Evolutionary conservation across 2,797 vertebrate species (phyloP), one percentile per base, ranked within the genome.

Genomic region (Odontamblyopus rebecca): DNA sequence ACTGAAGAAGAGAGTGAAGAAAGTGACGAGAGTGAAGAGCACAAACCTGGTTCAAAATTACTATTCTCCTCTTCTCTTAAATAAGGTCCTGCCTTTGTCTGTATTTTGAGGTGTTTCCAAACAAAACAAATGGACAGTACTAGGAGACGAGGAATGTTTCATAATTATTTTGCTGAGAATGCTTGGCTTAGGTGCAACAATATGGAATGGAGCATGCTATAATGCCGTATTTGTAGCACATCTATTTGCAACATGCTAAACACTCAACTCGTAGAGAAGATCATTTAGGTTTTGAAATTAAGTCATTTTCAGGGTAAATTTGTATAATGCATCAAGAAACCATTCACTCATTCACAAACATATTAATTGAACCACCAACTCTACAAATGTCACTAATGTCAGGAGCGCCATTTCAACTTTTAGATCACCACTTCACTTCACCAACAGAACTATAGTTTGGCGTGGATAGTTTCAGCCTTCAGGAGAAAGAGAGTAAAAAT

Each of bases 31-130:
- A 60, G 48, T 73, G 66, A 61, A 78, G 75, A 82, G 74, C 72
- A 74, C 61, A 69, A 79, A 76, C 67, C 72, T 68, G 62, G 66
- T 62, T 75, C 72, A 77, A 72, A 73, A 70, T 61, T 72, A 75
- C 74, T 66, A 48, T 56, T 64, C 73, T 35, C 50, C 68, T 23
- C 75, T 60, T 69, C 68, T 50, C 66, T 29, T 44, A 68, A 68
- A 29, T n/a, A 57, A 65, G 73, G 61, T 7, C 13, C 7, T 64
- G 56, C 62, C 68, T 67, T 16, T 48, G 30, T 59, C 35, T 60
- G 23, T 69, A 30, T 51, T 62, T 62, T 71, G 70, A 30, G 65
- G 32, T 63, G 32, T 75, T 68, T 67, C 73, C 65, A 30, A 67
- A 53, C 71, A 62, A 41, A 51, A 65, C 35, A 60, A 38, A 38